Base-by-base conservation (phyloP, 2,113 vertebrate species). In the Neolamprologus brichardi region DNA sequence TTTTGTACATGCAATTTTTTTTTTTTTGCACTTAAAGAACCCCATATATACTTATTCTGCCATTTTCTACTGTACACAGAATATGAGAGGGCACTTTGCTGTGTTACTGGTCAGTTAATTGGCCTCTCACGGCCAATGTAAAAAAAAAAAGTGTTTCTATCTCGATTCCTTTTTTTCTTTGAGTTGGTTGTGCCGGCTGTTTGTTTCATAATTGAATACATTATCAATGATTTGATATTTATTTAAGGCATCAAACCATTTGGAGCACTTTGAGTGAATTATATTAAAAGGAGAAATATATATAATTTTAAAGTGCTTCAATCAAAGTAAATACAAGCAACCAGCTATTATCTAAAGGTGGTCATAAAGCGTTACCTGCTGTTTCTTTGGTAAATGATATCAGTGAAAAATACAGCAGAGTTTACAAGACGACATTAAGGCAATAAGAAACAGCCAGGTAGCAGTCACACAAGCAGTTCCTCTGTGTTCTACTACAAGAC, bases 371-470 rank as follows among this genome's bases (percentile, higher is more conserved):
- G 0, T 32, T 23, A 30, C 53, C 20, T 52, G 30, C 7, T 37
- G 17, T 77, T 70, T 91, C 84, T 93, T 89, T 92, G 92, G 86
- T 92, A 84, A 78, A 81, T 81, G 5, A 23, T 60, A 52, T 67
- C 17, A 34, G 72, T n/a, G 72, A 52, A 82, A 14, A 46, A 46
- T 44, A 30, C 70, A 10, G 67, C 28, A 28, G 41, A 62, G 58
- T 84, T 82, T 56, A 84, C 78, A 86, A n/a, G 60, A 30, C 49
- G 12, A 84, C 79, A 77, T 87, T 90, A 93, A 91, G 91, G 88
- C 88, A 83, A 39, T n/a, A 53, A 82, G 28, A 79, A 56, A 72
- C 49, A 64, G 58, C 64, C 10, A 39, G 41, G 7, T 52, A 77
- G 53, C 20, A 1, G 4, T 79, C 11, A 85, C 44, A 25, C 14